phyloP scores from a whole-genome alignment of 2,113 vertebrate genomes.

The Hippotragus niger region DNA sequence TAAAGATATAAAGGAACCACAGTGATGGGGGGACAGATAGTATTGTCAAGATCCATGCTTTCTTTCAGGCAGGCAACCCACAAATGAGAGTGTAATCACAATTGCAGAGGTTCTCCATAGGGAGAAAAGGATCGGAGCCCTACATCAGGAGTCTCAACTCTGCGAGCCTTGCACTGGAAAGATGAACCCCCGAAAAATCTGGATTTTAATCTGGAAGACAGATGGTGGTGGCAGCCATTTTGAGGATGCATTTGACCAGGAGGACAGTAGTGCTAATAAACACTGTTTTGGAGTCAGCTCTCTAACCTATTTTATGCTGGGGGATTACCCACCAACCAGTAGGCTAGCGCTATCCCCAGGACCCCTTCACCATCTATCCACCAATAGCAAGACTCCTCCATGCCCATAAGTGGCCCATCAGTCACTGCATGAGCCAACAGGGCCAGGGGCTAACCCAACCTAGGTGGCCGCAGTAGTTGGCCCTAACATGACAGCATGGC shows the following conservation, averaged over 20 bases:
- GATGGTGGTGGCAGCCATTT: background rate
- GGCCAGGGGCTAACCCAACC: no score
- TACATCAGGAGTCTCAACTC: background rate
- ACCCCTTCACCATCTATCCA: background rate
- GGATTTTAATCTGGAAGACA: background rate
- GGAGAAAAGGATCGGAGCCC: background rate
- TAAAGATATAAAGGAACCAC: background rate
- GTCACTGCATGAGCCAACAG: background rate
- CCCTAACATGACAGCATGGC: background rate
- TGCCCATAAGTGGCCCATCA: background rate
- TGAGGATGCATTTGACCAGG: background rate
- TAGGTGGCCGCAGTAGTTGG: background rate
- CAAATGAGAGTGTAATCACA: background rate
- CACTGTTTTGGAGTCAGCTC: background rate
- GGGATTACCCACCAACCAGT: background rate
- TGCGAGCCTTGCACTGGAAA: background rate
- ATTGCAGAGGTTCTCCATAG: background rate
- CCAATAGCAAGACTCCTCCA: background rate
- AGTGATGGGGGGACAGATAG: background rate
- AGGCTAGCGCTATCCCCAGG: background rate
- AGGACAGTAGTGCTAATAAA: background rate
- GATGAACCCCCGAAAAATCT: background rate
- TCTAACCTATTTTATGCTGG: background rate
- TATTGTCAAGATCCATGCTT: background rate
- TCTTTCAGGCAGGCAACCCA: background rate